Base-by-base conservation (phyloP, 2,888 invertebrate genomes). In the Eumacrocentrus americanus region DNA sequence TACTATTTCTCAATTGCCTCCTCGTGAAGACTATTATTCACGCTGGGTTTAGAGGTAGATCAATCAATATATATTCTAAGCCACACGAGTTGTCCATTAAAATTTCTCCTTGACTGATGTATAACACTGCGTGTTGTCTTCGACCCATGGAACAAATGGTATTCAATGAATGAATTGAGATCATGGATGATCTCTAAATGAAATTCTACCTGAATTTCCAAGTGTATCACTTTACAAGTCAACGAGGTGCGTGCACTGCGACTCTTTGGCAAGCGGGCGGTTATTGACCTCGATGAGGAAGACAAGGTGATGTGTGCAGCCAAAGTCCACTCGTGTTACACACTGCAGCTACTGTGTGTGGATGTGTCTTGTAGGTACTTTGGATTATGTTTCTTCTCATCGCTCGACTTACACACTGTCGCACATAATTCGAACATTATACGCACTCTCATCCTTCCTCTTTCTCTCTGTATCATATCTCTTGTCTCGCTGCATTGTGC, bases 401-500 rank as follows among this genome's bases (percentile, higher is more conserved):
- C 55, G 60, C 61, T 58, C 64, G 60, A 64, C 63, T 65, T 65
- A 65, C 67, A 65, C 61, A 61, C 51, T 56, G 60, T 66, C 65
- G 67, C 29, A 57, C 67, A 70, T 70, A 73, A 72, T 72, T 71
- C 69, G 70, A 70, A 69, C 68, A 69, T 70, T 67, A 66, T 68
- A 67, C 65, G 61, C 64, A 60, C 38, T 47, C 58, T 56, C 61
- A 55, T 64, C 55, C 22, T 47, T 47, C 23, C n/a, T 12, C 11
- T 37, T 60, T 53, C 60, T 66, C 66, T 29, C 29, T 29, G 63
- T 69, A 71, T 71, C 71, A 73, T 72, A 72, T 67, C 70, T 67
- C 63, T 50, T 18, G 18, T 46, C 29, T 6, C 18, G 37, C 22
- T 20, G 12, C 38, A 38, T 16, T 44, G 42, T 40, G 25, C 42